Conservation (phyloP, 2,888 invertebrate genomes). For the Cactoblastis cactorum region DNA sequence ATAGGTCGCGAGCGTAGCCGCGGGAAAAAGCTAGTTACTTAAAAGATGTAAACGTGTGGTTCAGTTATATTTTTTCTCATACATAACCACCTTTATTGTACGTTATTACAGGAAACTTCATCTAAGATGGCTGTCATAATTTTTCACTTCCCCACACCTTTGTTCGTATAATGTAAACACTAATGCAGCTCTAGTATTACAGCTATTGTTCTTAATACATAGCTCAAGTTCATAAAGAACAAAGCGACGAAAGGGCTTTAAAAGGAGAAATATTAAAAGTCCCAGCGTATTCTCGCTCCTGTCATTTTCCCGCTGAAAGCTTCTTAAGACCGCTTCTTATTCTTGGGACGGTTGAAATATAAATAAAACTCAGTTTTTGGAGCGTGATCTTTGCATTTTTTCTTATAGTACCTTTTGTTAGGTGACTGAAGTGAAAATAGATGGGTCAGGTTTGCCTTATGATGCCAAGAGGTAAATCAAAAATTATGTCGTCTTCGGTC, state of each 20-base stretch:
- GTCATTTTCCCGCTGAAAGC: conserved; percentile 1
- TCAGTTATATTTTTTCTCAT: no score
- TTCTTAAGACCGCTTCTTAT: neutral
- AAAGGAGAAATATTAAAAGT: conserved; percentile 5
- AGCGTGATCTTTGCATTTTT: neutral
- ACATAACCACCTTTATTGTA: no score
- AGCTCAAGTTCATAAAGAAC: conserved; percentile 5
- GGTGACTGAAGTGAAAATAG: no score
- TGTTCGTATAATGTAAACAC: conserved; percentile 4
- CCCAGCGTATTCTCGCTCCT: neutral
- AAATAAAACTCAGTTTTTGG: neutral
- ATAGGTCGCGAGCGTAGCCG: no score
- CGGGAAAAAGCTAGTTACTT: no score
- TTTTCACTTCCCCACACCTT: neutral
- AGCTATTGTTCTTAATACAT: neutral
- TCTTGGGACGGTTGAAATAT: neutral
- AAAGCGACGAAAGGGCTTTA: conserved; percentile 1
- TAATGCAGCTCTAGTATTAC: conserved; percentile 8
- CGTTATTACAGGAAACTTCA: neutral
- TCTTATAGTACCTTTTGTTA: neutral
- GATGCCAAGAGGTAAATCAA: neutral
- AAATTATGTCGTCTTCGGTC: no score
- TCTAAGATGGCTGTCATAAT: neutral
- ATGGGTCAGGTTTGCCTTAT: no score
- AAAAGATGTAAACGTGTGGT: neutral